Base-by-base conservation (phyloP, 2,797 vertebrate species). In the Myripristis jacobus region DNA sequence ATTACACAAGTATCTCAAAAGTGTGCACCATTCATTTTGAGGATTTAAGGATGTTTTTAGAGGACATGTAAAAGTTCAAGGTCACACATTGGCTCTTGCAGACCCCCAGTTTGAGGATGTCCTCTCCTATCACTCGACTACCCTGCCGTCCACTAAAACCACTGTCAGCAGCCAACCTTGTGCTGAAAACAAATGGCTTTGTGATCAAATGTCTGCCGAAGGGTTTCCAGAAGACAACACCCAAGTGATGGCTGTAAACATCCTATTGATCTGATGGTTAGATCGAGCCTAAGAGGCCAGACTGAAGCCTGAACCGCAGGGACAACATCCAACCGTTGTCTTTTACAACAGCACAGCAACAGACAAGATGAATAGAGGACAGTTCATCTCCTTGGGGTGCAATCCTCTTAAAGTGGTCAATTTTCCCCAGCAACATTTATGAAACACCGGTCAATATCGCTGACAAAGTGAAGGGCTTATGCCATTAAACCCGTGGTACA, bases 381-480 rank as follows among this genome's bases (percentile, higher is more conserved):
- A 48, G 70, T 68, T 59, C 19, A 38, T 89, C 66, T 80, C 75
- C 79, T 78, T 22, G 24, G 67, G 79, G 75, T 55, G 43, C 48
- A 75, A 66, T 70, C 66, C 57, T 81, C 75, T 80, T 59, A 80
- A 89, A 83, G 73, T 43, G 77, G 50, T 84, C 76, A 59, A 77
- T 85, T 84, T 79, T 68, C 60, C 58, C 66, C 63, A 65, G 79
- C 56, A 75, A 58, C 80, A 34, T 87, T 86, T 73, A 79, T 77
- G 76, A 87, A 85, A 84, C 63, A 66, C 75, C 16, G 4, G 66
- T 86, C 88, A 85, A 76, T 74, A 81, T 70, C 52, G 27, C 67
- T 57, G 79, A 88, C 74, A 83, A 76, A 47, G 43, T 60, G 61
- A 72, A 48, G 43, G 43, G 77, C 61, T 71, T 53, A 19, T 19